Percentiles rank a stretch among this genome's conserved stretches.
phyloP scores from a whole-genome alignment of 2,888 invertebrate species.

The Cheilosia impressa region DNA sequence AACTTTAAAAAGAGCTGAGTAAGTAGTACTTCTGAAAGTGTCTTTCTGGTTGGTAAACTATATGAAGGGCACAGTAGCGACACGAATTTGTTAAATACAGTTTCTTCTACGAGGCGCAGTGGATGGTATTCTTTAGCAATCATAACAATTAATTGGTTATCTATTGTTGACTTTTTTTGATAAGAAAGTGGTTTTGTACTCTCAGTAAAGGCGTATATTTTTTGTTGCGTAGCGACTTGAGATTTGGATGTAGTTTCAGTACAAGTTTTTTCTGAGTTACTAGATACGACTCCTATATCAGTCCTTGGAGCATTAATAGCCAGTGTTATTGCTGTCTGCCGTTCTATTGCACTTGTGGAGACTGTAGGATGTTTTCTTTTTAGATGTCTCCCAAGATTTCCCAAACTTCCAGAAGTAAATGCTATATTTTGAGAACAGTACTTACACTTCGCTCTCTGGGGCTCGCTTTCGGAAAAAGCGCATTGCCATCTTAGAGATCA shows the following conservation, averaged over 20 bases:
- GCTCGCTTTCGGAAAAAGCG: slow-evolving; percentile 22
- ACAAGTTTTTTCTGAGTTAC: background rate
- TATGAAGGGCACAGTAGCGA: slow-evolving; percentile 24
- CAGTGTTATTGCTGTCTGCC: slow-evolving; percentile 8
- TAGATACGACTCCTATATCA: background rate
- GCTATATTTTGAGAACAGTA: slow-evolving; percentile 5
- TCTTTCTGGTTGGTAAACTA: slow-evolving; percentile 26
- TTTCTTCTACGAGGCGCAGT: slow-evolving; percentile 24
- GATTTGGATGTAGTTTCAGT: slow-evolving; percentile 1
- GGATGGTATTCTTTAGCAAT: slow-evolving; percentile 39
- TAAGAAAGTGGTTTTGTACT: slow-evolving; percentile 25
- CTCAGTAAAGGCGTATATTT: slow-evolving; percentile 20
- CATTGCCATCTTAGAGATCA: slow-evolving; percentile 9
- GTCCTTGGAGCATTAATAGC: background rate
- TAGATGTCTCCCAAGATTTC: slow-evolving; percentile 20
- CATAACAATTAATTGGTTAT: slow-evolving; percentile 21
- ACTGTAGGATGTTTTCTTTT: slow-evolving; percentile 23
- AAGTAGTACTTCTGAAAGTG: slow-evolving; percentile 8
- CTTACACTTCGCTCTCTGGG: slow-evolving; percentile 20
- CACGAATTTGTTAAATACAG: slow-evolving; percentile 15
- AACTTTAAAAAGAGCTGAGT: slow-evolving; percentile 27
- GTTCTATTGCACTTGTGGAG: slow-evolving; percentile 9
- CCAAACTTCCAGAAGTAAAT: slow-evolving; percentile 25
- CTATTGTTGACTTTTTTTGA: slow-evolving; percentile 21
- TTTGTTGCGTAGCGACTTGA: background rate